phyloP scores from a whole-genome alignment of 2,113 vertebrate species.

The Reinhardtius hippoglossoides region DNA sequence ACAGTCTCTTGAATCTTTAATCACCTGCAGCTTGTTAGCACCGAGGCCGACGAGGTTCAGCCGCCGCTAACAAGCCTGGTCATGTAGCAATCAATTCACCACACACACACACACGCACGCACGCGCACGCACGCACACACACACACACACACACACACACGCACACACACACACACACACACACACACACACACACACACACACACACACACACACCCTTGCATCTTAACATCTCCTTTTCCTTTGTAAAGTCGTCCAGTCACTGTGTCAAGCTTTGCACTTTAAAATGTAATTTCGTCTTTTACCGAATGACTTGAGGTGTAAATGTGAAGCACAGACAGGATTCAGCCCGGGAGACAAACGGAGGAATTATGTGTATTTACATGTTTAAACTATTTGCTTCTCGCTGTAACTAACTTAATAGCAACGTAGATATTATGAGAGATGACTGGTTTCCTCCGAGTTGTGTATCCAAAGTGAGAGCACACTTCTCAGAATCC shows the following conservation, averaged over 20 bases:
- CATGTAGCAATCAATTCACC: neutral
- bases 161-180: no score
- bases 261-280: slow-evolving; percentile 7
- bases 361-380: slow-evolving; percentile 15
- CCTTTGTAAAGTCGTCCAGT: neutral
- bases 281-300: slow-evolving; percentile 20
- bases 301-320: slow-evolving; percentile 29
- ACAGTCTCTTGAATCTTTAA: neutral
- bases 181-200: slow-evolving; percentile 6
- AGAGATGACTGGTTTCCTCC: no score
- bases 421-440: no score
- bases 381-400: neutral
- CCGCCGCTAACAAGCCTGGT: neutral
- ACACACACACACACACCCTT: neutral
- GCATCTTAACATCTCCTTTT: neutral
- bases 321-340: slow-evolving; percentile 10
- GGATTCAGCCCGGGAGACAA: slow-evolving; percentile 11
- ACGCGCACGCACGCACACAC: neutral
- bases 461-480: no score
- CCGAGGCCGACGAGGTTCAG: neutral
- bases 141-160: neutral
- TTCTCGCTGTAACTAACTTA: no score
- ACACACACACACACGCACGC: no score
- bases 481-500: no score
- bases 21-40: slow-evolving; percentile 4